These are phyloP conservation scores for Coelogynopora nodosa DNA, from an alignment of 2,888 invertebrate species.

Conservation along the genomic window DNA sequence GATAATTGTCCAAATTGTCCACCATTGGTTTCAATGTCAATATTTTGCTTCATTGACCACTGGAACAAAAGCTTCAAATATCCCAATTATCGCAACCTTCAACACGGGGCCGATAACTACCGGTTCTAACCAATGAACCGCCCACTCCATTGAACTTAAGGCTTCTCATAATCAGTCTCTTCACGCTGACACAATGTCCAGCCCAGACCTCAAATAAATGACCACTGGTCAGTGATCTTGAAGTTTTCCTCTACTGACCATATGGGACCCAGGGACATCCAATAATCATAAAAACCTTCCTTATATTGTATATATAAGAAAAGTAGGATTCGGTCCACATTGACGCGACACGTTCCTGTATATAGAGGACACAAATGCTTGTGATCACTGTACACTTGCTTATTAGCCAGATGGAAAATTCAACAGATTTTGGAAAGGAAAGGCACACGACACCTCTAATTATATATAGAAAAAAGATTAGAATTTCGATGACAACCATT, in stretches of 20 bases:
- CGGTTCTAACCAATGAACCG: not conserved
- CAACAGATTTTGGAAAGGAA: not conserved
- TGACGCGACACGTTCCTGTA: too few species aligned
- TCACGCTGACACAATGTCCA: not conserved
- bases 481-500: too few species aligned
- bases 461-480: too few species aligned
- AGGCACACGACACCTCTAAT: not conserved
- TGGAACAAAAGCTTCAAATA: not conserved
- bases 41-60: not conserved
- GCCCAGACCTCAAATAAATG: not conserved
- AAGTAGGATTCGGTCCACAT: too few species aligned
- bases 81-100: not conserved
- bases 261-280: not conserved
- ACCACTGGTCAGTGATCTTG: slow-evolving; percentile 10
- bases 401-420: not conserved
- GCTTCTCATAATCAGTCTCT: not conserved
- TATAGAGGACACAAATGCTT: not conserved
- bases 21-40: not conserved
- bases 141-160: not conserved
- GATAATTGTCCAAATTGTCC: too few species aligned
- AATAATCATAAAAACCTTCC: not conserved
- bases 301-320: too few species aligned
- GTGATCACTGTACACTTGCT: not conserved
- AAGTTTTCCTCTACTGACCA: not conserved
- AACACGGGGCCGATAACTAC: not conserved